Conservation (phyloP, 2,888 invertebrate species). For the Nemurella pictetii region DNA sequence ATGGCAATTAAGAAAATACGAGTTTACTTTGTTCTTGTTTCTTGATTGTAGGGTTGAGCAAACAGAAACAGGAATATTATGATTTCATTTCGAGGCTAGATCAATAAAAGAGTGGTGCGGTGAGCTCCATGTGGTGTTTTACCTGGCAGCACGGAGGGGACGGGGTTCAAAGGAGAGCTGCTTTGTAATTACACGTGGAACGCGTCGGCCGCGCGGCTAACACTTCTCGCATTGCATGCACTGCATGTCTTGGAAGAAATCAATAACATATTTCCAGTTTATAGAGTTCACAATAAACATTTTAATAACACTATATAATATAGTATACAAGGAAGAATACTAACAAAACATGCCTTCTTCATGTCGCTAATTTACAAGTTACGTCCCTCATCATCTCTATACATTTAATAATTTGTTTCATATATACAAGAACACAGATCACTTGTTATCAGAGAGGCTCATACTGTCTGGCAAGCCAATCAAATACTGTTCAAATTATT, state of each 20-base stretch:
- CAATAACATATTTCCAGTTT: background rate
- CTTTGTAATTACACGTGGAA: background rate
- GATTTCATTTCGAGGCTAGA: background rate
- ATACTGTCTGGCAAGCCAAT: background rate
- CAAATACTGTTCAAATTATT: slow-evolving; percentile 9
- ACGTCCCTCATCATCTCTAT: background rate
- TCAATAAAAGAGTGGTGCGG: background rate
- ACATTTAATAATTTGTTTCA: background rate
- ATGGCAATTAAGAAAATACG: background rate
- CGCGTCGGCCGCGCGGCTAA: background rate
- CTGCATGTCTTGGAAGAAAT: background rate
- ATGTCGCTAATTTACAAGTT: background rate
- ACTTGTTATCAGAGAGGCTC: background rate
- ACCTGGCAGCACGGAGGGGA: background rate
- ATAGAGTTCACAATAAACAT: background rate
- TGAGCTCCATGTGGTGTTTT: background rate
- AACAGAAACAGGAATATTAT: background rate
- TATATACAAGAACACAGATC: background rate
- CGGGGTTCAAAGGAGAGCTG: background rate
- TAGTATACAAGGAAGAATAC: background rate
- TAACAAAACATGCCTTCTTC: background rate
- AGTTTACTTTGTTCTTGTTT: background rate
- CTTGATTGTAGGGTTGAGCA: background rate
- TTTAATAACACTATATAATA: background rate
- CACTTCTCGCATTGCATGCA: background rate